Conservation (phyloP, 92 coral and sea anemone species). For the Plumapathes pennacea region DNA sequence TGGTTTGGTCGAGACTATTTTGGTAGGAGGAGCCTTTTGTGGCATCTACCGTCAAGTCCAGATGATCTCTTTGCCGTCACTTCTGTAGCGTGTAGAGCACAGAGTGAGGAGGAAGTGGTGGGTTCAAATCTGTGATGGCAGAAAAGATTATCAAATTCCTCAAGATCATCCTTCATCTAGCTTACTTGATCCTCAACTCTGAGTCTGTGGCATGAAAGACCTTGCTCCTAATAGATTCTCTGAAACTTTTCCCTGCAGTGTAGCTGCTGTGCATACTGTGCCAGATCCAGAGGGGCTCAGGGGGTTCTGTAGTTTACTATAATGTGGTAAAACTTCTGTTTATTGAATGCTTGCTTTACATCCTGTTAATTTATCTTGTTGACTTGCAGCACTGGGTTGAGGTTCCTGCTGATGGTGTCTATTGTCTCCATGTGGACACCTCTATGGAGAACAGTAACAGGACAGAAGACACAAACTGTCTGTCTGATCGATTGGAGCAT, state of each 20-base stretch:
- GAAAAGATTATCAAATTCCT: background rate
- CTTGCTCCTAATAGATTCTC: too few species aligned
- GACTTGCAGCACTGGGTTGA: slow-evolving; percentile 66
- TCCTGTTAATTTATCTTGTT: background rate
- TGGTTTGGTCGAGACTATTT: slow-evolving; percentile 99
- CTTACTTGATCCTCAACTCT: too few species aligned
- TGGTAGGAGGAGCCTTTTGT: slow-evolving; percentile 92
- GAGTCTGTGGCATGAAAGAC: too few species aligned
- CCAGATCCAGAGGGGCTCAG: too few species aligned
- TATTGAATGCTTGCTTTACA: background rate
- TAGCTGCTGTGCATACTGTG: too few species aligned
- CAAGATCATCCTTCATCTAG: background rate
- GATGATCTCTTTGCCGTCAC: slow-evolving; percentile 62
- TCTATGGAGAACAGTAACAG: background rate
- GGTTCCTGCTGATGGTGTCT: slow-evolving; percentile 90
- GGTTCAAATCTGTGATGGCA: background rate
- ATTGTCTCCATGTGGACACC: slow-evolving; percentile 75
- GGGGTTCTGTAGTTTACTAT: too few species aligned
- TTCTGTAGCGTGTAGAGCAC: slow-evolving; percentile 64
- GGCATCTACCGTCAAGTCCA: slow-evolving; percentile 83
- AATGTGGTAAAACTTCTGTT: too few species aligned
- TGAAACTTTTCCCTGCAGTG: too few species aligned
- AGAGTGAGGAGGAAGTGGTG: slow-evolving; percentile 13
- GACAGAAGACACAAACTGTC: background rate
- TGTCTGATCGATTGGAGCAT: slow-evolving; percentile 28